Percentiles rank a stretch among this genome's conserved stretches.
Evolutionary conservation across 2,113 vertebrate genomes (phyloP).

Genomic region (Tyto alba): DNA sequence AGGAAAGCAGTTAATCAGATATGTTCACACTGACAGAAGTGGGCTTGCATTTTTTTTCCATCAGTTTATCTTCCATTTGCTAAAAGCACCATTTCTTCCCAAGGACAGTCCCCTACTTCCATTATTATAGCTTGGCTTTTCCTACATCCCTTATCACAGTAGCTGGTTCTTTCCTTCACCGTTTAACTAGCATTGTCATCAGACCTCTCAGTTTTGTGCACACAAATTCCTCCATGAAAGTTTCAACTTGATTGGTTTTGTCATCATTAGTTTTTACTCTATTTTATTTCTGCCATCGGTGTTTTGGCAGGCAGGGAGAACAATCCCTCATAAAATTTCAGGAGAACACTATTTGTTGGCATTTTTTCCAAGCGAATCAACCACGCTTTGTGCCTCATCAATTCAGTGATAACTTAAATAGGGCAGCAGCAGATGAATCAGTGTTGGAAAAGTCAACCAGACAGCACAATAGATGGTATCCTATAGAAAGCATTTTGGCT

Average conservation of each 20-base stretch:
- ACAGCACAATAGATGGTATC: background rate
- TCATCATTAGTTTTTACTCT: background rate
- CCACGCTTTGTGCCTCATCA: background rate
- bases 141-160: background rate
- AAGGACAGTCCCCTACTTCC: background rate
- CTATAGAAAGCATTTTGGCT: background rate
- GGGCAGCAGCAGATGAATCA: background rate
- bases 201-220: background rate
- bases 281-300: background rate
- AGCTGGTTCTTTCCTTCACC: background rate
- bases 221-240: fast-evolving
- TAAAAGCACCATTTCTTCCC: background rate
- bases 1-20: background rate
- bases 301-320: background rate
- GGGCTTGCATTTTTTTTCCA: background rate
- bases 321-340: background rate
- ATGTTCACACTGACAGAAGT: background rate
- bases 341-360: background rate
- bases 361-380: background rate
- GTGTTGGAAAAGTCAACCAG: background rate
- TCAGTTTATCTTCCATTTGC: background rate
- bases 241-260: background rate
- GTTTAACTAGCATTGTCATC: background rate
- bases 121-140: background rate
- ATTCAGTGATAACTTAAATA: background rate